A percentile compares a stretch with the other conserved stretches of the same genome.
These are phyloP conservation scores for Darwinula stevensoni DNA, from an alignment of 2,888 invertebrate species.

Conservation along the genomic window DNA sequence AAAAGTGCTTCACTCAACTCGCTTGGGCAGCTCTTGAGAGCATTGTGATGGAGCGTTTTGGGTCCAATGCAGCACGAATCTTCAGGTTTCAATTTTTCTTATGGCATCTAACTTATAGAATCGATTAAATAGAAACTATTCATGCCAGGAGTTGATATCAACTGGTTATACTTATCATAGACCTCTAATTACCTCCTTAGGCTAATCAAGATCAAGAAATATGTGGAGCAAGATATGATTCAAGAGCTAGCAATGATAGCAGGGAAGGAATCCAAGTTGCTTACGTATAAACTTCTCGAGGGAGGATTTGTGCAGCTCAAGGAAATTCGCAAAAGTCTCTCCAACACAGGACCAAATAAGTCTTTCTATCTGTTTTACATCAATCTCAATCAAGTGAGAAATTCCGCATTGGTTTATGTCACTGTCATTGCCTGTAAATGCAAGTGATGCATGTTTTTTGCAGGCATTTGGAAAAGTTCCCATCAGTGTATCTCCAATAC, in stretches of 20 bases:
- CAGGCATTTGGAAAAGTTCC: too few relatives aligned
- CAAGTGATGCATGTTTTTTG: too few relatives aligned
- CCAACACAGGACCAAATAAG: constrained; percentile 45
- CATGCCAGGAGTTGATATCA: too few relatives aligned
- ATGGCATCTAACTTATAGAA: too few relatives aligned
- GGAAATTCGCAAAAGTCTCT: constrained; percentile 37
- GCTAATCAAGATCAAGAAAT: too few relatives aligned
- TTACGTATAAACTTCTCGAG: constrained; percentile 54
- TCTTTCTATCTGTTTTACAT: constrained; percentile 46
- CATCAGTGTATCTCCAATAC: too few relatives aligned
- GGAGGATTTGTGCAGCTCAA: constrained; percentile 38
- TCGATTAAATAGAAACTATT: too few relatives aligned
- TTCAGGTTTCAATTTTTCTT: constrained; percentile 29
- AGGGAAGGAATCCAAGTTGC: constrained; percentile 64
- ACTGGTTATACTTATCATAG: background rate
- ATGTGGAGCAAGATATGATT: constrained; percentile 67
- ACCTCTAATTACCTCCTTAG: background rate
- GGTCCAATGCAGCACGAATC: constrained; percentile 51
- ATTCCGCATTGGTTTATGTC: constrained; percentile 15
- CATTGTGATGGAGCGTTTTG: constrained; percentile 53
- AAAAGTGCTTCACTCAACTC: constrained; percentile 33
- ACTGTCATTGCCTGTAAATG: constrained; percentile 16
- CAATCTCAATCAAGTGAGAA: constrained; percentile 30
- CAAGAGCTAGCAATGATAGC: constrained; percentile 78
- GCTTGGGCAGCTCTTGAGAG: constrained; percentile 45